phyloP scores from a whole-genome alignment of 2,888 invertebrate genomes.

The Diadegma fenestrale region DNA sequence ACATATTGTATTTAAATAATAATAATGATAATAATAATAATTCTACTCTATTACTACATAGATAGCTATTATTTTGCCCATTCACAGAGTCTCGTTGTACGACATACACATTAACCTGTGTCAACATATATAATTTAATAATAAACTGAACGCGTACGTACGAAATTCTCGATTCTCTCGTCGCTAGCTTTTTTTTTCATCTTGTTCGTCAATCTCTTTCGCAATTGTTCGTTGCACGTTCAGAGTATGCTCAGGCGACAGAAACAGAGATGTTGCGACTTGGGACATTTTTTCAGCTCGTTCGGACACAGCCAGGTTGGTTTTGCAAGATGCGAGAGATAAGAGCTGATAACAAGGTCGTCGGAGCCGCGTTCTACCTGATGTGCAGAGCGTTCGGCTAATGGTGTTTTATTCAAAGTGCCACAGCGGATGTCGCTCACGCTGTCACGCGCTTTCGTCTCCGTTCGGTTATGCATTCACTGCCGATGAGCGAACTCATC shows the following conservation, averaged over 20 bases:
- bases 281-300: too few relatives aligned
- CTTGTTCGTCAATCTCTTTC: conserved; percentile 24
- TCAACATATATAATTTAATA: conserved; percentile 84
- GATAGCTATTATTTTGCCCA: conserved; percentile 83
- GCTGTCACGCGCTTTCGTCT: too few relatives aligned
- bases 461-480: too few relatives aligned
- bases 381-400: too few relatives aligned
- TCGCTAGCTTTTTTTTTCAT: conserved; percentile 3
- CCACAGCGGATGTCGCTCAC: too few relatives aligned
- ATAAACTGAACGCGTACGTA: conserved; percentile 84
- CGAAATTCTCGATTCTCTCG: conserved; percentile 69
- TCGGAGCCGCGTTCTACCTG: too few relatives aligned
- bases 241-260: neutral
- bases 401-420: too few relatives aligned
- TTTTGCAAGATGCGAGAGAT: too few relatives aligned
- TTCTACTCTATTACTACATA: conserved; percentile 82
- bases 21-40: conserved; percentile 74
- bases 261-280: neutral
- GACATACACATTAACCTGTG: conserved; percentile 84
- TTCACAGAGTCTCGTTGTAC: conserved; percentile 83
- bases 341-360: too few relatives aligned
- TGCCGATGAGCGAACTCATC: too few relatives aligned
- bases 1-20: conserved; percentile 82
- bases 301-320: too few relatives aligned
- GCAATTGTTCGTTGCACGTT: neutral